Evolutionary conservation across 2,113 vertebrate genomes (phyloP), one percentile per base, ranked within the genome.

Genomic region (Cichladusa arquata): DNA sequence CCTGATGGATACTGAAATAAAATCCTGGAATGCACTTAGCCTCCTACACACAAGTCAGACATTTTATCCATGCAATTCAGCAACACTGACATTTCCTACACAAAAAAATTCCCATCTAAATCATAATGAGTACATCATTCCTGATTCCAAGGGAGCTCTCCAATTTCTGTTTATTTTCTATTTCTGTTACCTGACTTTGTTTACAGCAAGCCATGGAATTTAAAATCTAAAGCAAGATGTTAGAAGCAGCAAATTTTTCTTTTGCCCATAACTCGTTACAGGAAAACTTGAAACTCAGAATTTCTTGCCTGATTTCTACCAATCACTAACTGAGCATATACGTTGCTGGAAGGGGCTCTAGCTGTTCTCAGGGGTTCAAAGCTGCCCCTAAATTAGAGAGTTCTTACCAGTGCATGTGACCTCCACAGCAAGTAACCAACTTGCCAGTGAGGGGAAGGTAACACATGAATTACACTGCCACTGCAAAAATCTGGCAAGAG

Each of bases 241-340:
- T 13, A 54, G 20, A 69, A 88, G 81, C 20, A 53, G 15, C 28
- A 80, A 45, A 29, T 13, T 42, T 45, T 53, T 14, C 13, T 87
- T 71, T n/a, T 4, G 1, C 15, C 50, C 34, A 29, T 9, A 3
- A 38, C 20, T 48, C 71, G 9, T 26, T 34, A 50, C 4, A 78
- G 48, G 45, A 92, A 48, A 76, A 61, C 24, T 0, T 31, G 6
- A 67, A 57, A n/a, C 11, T 58, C 51, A 5, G 3, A 51, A n/a
- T 12, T 47, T 44, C 38, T 40, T 40, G 11, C 31, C 53, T 13
- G 38, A 26, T 38, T 90, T 81, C 74, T 73, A 50, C 47, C 38
- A n/a, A 14, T 5, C 5, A 1, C 34, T 31, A n/a, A 31, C 14
- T 3, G 33, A 67, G 42, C 5, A 3, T 31, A 26, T 25, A 5